These are phyloP conservation scores for Bubo scandiacus DNA, from an alignment of 2,113 vertebrate species.

Conservation along the genomic window DNA sequence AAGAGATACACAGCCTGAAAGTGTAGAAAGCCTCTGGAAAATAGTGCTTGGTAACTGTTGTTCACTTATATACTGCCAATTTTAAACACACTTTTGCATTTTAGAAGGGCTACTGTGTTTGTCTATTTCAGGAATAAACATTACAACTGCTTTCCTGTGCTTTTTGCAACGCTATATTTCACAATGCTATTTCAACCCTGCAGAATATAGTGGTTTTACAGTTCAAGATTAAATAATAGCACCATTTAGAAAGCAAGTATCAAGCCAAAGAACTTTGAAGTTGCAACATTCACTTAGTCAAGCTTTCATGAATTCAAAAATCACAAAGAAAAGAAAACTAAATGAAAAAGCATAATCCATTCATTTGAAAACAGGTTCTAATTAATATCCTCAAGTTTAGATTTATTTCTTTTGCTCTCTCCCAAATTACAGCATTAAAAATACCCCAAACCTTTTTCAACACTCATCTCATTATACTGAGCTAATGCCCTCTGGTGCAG, in stretches of 20 bases:
- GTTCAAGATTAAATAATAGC: not conserved
- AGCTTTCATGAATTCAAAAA: not conserved
- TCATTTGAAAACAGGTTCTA: not conserved
- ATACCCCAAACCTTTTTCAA: not conserved
- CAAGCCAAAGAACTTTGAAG: not conserved
- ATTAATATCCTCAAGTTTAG: not conserved
- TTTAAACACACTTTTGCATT: not conserved
- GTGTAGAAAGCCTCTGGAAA: not conserved
- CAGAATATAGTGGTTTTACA: not conserved
- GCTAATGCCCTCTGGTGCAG: not conserved
- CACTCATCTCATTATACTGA: not conserved
- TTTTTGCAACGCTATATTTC: slow-evolving; percentile 34
- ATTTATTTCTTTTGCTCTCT: not conserved
- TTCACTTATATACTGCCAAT: not conserved
- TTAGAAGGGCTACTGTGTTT: not conserved
- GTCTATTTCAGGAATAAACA: not conserved
- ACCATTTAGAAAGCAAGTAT: not conserved
- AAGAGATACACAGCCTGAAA: not conserved
- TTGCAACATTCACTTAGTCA: not conserved
- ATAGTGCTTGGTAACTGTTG: not conserved
- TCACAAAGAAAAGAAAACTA: not conserved
- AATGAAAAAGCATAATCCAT: not conserved
- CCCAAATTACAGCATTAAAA: not conserved
- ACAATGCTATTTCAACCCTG: not conserved
- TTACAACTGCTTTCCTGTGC: slow-evolving; percentile 15